A percentile compares a stretch with the other conserved stretches of the same genome.
Evolutionary conservation across 1,140 invertebrate genomes (phyloP).

Genomic region (Leptonema lineaticorne): DNA sequence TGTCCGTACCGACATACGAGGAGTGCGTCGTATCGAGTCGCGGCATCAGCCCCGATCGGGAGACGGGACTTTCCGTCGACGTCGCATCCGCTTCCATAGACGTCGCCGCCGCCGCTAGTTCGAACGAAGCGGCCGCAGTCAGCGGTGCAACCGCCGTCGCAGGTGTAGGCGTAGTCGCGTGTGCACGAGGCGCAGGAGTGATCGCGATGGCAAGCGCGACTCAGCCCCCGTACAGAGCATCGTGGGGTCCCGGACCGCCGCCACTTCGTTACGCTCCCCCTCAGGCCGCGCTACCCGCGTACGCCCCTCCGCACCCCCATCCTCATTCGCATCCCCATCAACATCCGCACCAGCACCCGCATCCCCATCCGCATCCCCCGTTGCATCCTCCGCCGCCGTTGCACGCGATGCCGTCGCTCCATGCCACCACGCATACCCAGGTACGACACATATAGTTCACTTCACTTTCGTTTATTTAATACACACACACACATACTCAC

Average conservation of each 20-base stretch:
- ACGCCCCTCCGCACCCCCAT: constrained; percentile 1
- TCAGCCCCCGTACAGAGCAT: constrained; percentile 25
- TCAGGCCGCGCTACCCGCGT: constrained; percentile 8
- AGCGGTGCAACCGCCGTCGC: not conserved
- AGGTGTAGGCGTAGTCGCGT: not conserved
- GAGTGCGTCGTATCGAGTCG: not conserved
- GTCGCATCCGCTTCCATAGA: not conserved
- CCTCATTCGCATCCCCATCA: not conserved
- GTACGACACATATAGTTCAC: not conserved
- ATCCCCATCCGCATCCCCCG: constrained; percentile 21
- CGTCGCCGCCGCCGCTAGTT: not conserved
- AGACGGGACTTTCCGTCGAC: too few relatives aligned
- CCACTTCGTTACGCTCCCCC: constrained; percentile 6
- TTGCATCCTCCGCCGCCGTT: constrained; percentile 26
- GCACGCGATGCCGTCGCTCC: constrained; percentile 18
- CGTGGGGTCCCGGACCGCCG: constrained; percentile 12
- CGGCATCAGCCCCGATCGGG: not conserved
- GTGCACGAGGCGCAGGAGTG: not conserved
- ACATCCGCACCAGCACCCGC: constrained; percentile 19
- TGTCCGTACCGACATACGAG: not conserved
- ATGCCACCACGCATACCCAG: constrained; percentile 22
- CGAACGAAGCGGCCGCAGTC: not conserved
- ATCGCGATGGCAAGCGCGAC: constrained; percentile 23
- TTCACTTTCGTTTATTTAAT: too few relatives aligned
- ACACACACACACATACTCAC: too few relatives aligned